These are phyloP conservation scores for Chaetodon trifascialis DNA, from an alignment of 2,113 vertebrate genomes.

Conservation along the genomic window DNA sequence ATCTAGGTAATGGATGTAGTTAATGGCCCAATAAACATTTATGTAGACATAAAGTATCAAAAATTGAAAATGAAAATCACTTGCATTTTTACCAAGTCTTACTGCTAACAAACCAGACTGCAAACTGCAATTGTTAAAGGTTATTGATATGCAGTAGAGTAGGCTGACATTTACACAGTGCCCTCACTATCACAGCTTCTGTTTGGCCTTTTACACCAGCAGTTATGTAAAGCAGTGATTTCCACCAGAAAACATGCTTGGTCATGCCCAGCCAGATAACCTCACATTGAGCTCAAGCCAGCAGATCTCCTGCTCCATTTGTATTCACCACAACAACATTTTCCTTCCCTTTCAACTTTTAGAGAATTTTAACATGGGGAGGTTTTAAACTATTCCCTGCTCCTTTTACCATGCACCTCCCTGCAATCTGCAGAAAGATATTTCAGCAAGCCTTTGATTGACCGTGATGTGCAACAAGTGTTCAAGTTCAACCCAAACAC, in stretches of 20 bases:
- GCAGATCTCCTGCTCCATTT: slow-evolving; percentile 22
- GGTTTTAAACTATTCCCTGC: neutral
- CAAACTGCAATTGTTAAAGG: slow-evolving; percentile 34
- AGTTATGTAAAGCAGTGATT: slow-evolving; percentile 57
- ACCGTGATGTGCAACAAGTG: slow-evolving; percentile 1
- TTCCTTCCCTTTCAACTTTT: slow-evolving; percentile 25
- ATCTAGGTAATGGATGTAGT: neutral
- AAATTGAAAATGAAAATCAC: neutral
- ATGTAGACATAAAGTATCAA: neutral
- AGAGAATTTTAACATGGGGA: neutral
- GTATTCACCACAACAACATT: neutral
- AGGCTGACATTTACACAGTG: slow-evolving; percentile 61
- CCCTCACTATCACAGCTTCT: slow-evolving; percentile 43
- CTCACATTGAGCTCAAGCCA: slow-evolving; percentile 16
- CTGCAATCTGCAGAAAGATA: slow-evolving; percentile 16
- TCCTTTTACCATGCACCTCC: neutral
- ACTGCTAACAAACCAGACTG: neutral
- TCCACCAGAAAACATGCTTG: slow-evolving; percentile 52
- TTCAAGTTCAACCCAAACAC: slow-evolving; percentile 28
- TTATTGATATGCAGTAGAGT: slow-evolving; percentile 65
- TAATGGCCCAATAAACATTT: neutral
- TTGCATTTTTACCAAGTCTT: neutral
- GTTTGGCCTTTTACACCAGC: slow-evolving; percentile 58
- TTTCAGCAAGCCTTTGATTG: slow-evolving; percentile 15
- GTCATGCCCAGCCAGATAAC: slow-evolving; percentile 58